Base-by-base conservation (phyloP, 2,113 vertebrate genomes). In the Equus quagga region DNA sequence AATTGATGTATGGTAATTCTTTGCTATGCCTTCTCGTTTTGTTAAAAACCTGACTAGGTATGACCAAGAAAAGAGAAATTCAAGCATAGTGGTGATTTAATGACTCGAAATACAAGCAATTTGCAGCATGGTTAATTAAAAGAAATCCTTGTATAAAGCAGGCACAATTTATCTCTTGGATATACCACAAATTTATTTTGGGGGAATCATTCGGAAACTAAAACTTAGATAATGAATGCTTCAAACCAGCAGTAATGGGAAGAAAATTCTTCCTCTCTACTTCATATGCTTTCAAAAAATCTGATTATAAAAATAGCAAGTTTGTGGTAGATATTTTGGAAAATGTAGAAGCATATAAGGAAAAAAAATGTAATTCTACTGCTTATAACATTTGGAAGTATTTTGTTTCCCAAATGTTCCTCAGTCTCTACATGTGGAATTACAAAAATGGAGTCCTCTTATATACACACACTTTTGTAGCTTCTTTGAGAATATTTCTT, bases 401-500 rank as follows among this genome's bases (percentile, higher is more conserved):
- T 81, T 91, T 95, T 70, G 13, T 58, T 93, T 88, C 19, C 18
- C 23, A 13, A 56, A 31, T 92, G 58, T 64, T 94, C 62, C 33
- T 41, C 33, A 70, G 36, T 91, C 67, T 97, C 54, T 91, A 23
- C 7, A 70, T n/a, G 24, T 91, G n/a, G 44, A 70, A 79, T 86
- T 95, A 56, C 72, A 67, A 54, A 49, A 36, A 11, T 18, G 46
- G 41, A 70, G 23, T 90, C 41, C 15, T 56, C 3, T 64, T 76
- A 58, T 21, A 28, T 8, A 26, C 21, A 79, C 21, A 79, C 2
- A 73, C 18, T 86, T 97, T 26, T 26, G 19, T 51, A 91, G 49
- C 26, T 92, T 54, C 60, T 96, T 88, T 95, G 80, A 94, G n/a
- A 91, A 93, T 31, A 28, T 18, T 93, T 56, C 18, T 76, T 86